These are phyloP conservation scores for Tenualosa ilisha DNA, from an alignment of 2,797 vertebrate genomes.

Conservation along the genomic window DNA sequence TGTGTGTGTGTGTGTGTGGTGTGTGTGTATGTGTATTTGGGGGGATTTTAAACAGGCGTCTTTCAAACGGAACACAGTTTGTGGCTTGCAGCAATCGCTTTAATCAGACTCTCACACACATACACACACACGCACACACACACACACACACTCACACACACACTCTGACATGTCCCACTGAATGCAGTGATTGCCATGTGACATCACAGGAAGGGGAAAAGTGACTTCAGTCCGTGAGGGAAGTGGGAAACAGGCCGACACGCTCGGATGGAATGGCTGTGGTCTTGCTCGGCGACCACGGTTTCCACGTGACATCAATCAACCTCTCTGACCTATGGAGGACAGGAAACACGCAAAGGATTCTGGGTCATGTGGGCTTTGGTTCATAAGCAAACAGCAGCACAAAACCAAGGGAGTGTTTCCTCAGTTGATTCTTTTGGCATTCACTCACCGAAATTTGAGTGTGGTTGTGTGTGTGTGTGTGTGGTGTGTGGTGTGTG, in stretches of 20 bases:
- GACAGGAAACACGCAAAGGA: background rate
- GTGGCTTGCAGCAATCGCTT: conserved; percentile 39
- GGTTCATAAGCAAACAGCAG: background rate
- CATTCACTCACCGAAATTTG: background rate
- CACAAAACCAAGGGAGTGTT: background rate
- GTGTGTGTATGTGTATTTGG: background rate
- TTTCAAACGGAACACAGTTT: conserved; percentile 34
- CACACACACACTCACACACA: background rate
- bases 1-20: conserved; percentile 1
- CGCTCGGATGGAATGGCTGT: conserved; percentile 10
- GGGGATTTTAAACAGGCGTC: conserved; percentile 24
- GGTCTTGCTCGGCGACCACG: background rate
- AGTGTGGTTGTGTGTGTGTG: background rate
- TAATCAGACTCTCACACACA: background rate
- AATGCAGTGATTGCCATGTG: background rate
- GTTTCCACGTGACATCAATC: conserved; percentile 18
- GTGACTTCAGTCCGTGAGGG: conserved; percentile 6
- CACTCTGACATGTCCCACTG: background rate
- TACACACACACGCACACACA: background rate
- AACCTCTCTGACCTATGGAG: conserved; percentile 37
- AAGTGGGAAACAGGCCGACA: conserved; percentile 6
- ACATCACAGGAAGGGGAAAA: conserved; percentile 23
- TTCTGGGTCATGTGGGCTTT: conserved; percentile 15
- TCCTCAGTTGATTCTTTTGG: background rate
- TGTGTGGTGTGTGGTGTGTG: conserved; percentile 1